These are phyloP conservation scores for Nymphalis c-album DNA, from an alignment of 2,888 invertebrate genomes.

Conservation along the genomic window DNA sequence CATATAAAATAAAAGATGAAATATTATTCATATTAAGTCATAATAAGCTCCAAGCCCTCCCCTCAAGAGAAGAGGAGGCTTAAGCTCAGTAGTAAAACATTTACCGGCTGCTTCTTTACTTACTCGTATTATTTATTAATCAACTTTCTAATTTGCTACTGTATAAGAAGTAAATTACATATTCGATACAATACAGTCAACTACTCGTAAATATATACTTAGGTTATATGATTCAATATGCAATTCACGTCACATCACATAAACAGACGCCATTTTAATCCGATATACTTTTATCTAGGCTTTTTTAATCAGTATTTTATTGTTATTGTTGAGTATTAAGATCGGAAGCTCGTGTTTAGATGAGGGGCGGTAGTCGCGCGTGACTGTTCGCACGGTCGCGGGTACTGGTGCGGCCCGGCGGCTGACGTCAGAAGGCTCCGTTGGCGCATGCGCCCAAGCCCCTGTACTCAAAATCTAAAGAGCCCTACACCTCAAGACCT, in stretches of 20 bases:
- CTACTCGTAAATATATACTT: conserved; percentile 21
- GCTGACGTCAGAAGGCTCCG: conserved; percentile 64
- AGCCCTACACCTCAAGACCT: conserved; percentile 78
- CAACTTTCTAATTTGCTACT: background rate
- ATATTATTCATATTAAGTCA: background rate
- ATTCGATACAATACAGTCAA: conserved; percentile 1
- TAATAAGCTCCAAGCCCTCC: background rate
- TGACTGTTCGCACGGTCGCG: conserved; percentile 74
- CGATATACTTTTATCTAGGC: conserved; percentile 11
- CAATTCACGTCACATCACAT: conserved; percentile 15
- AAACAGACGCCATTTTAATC: conserved; percentile 7
- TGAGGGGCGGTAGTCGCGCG: conserved; percentile 71
- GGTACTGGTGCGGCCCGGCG: conserved; percentile 75
- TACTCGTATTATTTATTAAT: too few relatives aligned
- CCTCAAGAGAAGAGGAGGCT: too few relatives aligned
- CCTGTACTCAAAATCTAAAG: conserved; percentile 72
- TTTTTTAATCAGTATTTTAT: conserved; percentile 29
- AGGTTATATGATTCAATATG: conserved; percentile 3
- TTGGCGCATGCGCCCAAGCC: conserved; percentile 69
- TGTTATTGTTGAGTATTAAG: conserved; percentile 63
- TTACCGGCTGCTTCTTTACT: too few relatives aligned
- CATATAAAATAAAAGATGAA: background rate
- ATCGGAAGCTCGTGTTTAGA: conserved; percentile 72
- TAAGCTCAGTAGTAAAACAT: too few relatives aligned
- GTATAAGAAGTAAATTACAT: background rate